Base-by-base conservation (phyloP, 2,113 vertebrate species). In the Chaetura pelagica region DNA sequence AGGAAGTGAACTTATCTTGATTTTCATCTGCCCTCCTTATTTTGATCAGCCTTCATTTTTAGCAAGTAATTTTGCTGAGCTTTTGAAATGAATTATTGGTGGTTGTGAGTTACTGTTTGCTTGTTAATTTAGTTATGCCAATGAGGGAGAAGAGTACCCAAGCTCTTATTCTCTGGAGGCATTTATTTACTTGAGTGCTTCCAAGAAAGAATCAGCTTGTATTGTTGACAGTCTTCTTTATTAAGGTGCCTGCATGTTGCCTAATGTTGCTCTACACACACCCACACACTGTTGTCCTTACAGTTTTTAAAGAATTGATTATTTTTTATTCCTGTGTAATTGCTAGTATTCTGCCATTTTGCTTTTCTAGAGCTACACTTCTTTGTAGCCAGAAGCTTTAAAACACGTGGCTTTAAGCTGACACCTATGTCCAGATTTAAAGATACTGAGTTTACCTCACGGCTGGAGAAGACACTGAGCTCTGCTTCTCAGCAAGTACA, bases 131-230 rank as follows among this genome's bases (percentile, higher is more conserved):
- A 64, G 61, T 83, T 91, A 76, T 40, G 32, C 83, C 75, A 83
- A 0, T 30, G 68, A 78, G 20, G 30, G 38, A 86, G 52, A 86
- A 78, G 62, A 90, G n/a, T 71, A 54, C 83, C 59, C 75, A 49
- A 87, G 58, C 84, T 87, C 14, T 40, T 49, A 64, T 52, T 90
- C 85, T 93, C 79, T 66, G 27, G 88, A 81, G 48, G 90, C 5
- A 40, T 77, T 91, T 96, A 77, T 96, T 96, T 90, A 62, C 75
- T 90, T 73, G 19, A 78, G 27, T 84, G 30, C 83, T 94, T 95
- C 93, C 76, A 86, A 88, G 95, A 78, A 93, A 82, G 71, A 83
- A 11, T 38, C 48, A 51, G 64, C 62, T 77, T 61, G 27, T 38
- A 32, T 35, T 93, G 72, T 90, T 93, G 75, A 85, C 84, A 63